Evolutionary conservation across 2,888 invertebrate genomes (phyloP), one percentile per base, ranked within the genome.

Genomic region (Galerucella pusilla): DNA sequence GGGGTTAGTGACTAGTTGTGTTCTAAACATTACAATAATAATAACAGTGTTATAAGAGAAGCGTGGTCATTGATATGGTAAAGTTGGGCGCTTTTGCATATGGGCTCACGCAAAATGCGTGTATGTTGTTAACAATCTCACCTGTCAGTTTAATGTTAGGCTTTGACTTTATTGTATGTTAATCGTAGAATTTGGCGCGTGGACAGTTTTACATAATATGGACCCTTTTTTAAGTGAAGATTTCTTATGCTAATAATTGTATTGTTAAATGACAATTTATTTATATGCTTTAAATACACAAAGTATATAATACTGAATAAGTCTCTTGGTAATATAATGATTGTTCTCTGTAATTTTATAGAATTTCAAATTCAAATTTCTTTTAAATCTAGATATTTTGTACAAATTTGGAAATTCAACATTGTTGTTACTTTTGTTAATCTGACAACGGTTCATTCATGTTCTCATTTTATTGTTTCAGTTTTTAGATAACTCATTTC

Each of bases 41-140:
- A 78, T 78, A 79, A 79, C 74, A 57, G 78, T 71, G 65, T 20
- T 65, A 59, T 66, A 68, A 69, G 77, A 78, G 35, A 42, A 42
- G 70, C 78, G 79, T 77, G 79, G 79, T 79, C 78, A 79, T 79
- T 79, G 79, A 78, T 78, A 76, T 77, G 78, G 68, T 78, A 76
- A 73, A 78, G 76, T 75, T 70, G 45, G n/a, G 4, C 73, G 77
- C 73, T 78, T 77, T 75, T 14, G 14, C 75, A 78, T 78, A 77
- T 45, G 60, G 68, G 52, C 70, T 45, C 64, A 63, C 35, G 63
- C 35, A 42, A 42, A 42, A 35, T 63, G 14, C 63, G n/a, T 42
- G 63, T 42, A 63, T 20, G 57, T 57, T 57, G 57, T 57, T 57
- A 57, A 57, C 57, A 57, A 61, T 35, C 49, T 78, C 76, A 76